Evolutionary conservation across 1,140 invertebrate genomes (phyloP), one percentile per base, ranked within the genome.

Genomic region (Hermatobates lingyangjiaoensis): DNA sequence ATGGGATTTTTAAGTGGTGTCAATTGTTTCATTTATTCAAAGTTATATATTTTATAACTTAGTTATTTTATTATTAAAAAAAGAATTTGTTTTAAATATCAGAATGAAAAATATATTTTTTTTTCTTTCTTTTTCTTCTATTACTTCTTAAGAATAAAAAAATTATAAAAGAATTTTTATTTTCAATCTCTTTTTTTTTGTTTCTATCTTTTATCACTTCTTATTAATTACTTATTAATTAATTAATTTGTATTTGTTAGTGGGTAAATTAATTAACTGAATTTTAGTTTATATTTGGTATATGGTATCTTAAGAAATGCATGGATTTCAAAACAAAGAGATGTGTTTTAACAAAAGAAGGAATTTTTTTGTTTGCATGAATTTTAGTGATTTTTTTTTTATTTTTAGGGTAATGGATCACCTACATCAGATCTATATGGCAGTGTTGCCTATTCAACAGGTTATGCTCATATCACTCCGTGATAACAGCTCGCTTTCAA

Each of bases 391-490:
- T 48, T 51, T 39, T 52, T 34, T 49, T 34, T 46, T 50, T 56
- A 54, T 42, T 58, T 61, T 38, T 58, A 71, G 66, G 69, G 69
- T 49, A 66, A 61, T 27, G 67, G 67, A 48, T 70, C 68, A 5
- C 70, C 69, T 10, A 59, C 60, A 39, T 67, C 68, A 23, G 71
- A 73, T 45, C 64, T 71, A 51, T 72, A 73, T 57, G 71, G 71
- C 24, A 70, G 69, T 54, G 66, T 71, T 18, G 68, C 68, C 7
- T 72, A 72, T 57, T 68, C 68, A 23, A 70, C 67, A 20, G 67
- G 67, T 27, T 70, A 66, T 60, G 68, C 68, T 50, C 60, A 62
- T 48, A 62, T 62, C 12, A 61, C 59, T 42, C 59, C 61, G 21
- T 60, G 52, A 60, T n/a, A 48, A 24, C 15, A 45, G 20, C 42